Base-by-base conservation (phyloP, 2,797 vertebrate genomes). In the Cygnus olor region DNA sequence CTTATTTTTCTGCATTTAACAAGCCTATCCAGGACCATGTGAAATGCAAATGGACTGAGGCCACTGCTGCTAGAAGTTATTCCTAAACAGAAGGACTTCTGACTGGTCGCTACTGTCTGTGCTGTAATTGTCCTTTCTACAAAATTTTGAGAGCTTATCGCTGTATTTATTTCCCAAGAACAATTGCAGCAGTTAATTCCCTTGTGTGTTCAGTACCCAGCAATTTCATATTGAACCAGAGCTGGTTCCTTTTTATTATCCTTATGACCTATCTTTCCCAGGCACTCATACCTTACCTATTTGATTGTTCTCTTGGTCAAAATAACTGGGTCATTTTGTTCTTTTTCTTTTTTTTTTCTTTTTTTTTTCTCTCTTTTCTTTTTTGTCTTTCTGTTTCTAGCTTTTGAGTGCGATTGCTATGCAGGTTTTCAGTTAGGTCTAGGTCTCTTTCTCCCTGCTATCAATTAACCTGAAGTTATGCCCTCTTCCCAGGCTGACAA, bases 1-100 rank as follows among this genome's bases (percentile, higher is more conserved):
- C 1, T 36, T 93, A 16, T 63, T 94, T 63, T 80, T 44, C 45
- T 85, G 61, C 17, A 56, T 89, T 96, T 95, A 87, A 88, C 61
- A 74, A 83, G 69, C n/a, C 32, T 78, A 13, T 60, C 90, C 71
- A 56, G 91, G 89, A 78, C 20, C 32, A 82, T 24, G 57, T 74
- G 74, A 86, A 90, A 88, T 64, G 65, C 57, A 85, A 93, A 91
- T 40, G 60, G 60, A 34, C 61, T 80, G 63, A 49, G 83, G 85
- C 84, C 10, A 64, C 54, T 81, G 83, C n/a, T 77, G 28, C 68
- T 84, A 24, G 51, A 87, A 68, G 32, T 82, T 58, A 27, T 69
- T 68, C 53, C 28, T 36, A 54, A 51, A 89, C 38, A 53, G 69
- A 71, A 69, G 47, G 65, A 36, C 49, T 94, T 65, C 34, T 65